These are phyloP conservation scores for Cacajao melanocephalus DNA, from an alignment of 2,797 vertebrate genomes.

Conservation along the genomic window DNA sequence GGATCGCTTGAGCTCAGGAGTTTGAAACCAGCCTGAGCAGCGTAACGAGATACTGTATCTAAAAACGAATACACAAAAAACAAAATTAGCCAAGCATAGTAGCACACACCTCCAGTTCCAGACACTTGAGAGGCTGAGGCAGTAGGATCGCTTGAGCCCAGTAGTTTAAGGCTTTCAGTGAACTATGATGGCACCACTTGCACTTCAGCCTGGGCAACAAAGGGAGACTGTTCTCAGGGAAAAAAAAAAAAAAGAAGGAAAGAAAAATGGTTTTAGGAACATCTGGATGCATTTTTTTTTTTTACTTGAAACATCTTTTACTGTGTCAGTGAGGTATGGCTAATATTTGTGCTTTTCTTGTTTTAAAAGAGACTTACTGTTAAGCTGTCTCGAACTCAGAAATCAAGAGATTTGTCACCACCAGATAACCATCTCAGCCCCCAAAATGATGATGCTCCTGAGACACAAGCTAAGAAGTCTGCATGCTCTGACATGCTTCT, in stretches of 20 bases:
- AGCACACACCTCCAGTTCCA: neutral
- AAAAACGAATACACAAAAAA: no score
- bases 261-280: neutral
- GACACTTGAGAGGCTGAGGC: neutral
- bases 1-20: neutral
- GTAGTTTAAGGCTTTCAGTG: neutral
- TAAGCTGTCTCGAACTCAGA: slow-evolving; percentile 95
- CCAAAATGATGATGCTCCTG: slow-evolving; percentile 86
- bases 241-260: neutral
- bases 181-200: neutral
- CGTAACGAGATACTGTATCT: neutral
- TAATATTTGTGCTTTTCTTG: slow-evolving; percentile 38
- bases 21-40: neutral
- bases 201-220: neutral
- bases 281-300: neutral
- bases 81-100: neutral
- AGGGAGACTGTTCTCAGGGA: neutral
- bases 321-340: neutral
- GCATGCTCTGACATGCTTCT: slow-evolving; percentile 86
- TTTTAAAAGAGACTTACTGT: slow-evolving; percentile 92
- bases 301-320: slow-evolving; percentile 14
- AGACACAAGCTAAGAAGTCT: slow-evolving; percentile 87
- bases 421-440: slow-evolving; percentile 91
- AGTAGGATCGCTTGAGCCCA: neutral
- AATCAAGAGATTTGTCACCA: slow-evolving; percentile 94